Evolutionary conservation across 2,797 vertebrate genomes (phyloP).

Genomic region (Catharus ustulatus): DNA sequence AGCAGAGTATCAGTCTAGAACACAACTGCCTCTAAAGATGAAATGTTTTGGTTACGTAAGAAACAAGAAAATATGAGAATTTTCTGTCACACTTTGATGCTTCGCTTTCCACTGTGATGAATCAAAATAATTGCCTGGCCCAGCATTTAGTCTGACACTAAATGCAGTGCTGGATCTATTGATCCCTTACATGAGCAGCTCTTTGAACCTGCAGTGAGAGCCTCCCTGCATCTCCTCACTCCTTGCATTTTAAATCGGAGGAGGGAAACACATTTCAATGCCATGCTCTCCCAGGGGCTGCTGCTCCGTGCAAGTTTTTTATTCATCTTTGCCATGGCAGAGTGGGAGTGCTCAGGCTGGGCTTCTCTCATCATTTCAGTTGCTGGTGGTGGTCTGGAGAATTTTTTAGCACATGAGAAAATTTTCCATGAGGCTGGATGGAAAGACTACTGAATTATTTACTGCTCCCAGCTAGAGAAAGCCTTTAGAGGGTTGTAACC

Average conservation of each 20-base stretch:
- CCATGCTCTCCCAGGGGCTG: not conserved
- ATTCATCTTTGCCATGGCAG: not conserved
- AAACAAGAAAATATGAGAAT: not conserved
- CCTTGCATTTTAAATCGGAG: not conserved
- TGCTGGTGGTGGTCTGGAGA: not conserved
- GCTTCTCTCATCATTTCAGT: not conserved
- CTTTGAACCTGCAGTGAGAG: not conserved
- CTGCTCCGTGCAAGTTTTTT: not conserved
- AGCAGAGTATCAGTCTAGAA: not conserved
- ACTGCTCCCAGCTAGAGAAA: not conserved
- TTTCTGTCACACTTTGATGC: slow-evolving; percentile 30
- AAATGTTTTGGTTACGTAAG: slow-evolving; percentile 6
- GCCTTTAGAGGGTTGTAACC: not conserved
- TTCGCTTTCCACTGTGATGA: slow-evolving; percentile 2
- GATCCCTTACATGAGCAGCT: not conserved
- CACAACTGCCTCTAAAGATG: not conserved
- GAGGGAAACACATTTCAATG: not conserved
- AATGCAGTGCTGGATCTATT: not conserved
- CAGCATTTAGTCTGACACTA: not conserved
- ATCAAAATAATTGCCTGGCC: slow-evolving; percentile 50
- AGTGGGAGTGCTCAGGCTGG: not conserved
- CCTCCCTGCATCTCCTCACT: not conserved
- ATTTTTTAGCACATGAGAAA: not conserved
- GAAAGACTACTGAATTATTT: not conserved
- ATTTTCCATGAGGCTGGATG: not conserved